These are phyloP conservation scores for Nasalis larvatus DNA, from an alignment of 2,113 vertebrate species.

Conservation along the genomic window DNA sequence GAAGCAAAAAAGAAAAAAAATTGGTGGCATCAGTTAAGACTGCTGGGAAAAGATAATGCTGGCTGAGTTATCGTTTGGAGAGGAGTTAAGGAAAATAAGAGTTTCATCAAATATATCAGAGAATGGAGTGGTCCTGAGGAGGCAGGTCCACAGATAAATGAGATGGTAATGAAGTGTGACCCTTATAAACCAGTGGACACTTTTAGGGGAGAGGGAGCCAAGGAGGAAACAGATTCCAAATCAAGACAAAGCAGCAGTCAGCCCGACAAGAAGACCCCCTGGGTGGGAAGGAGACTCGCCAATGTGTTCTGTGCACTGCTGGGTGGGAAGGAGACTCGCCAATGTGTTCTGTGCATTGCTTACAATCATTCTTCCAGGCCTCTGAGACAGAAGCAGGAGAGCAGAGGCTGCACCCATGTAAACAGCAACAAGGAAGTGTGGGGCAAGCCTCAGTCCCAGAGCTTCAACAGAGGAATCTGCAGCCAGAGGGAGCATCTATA, in stretches of 20 bases:
- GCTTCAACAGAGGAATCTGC: too few relatives aligned
- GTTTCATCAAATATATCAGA: conserved; percentile 45
- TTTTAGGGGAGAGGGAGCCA: neutral
- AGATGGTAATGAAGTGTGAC: conserved; percentile 1
- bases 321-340: conserved; percentile 11
- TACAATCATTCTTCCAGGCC: neutral
- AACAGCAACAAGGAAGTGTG: neutral
- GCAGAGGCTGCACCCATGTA: neutral
- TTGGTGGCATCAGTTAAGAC: conserved; percentile 56
- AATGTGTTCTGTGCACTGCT: neutral
- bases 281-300: conserved; percentile 11
- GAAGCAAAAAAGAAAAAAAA: neutral
- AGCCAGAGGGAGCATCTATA: neutral
- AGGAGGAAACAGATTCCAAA: neutral
- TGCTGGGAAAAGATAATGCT: conserved; percentile 62
- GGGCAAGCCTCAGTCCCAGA: neutral
- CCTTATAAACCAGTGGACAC: conserved; percentile 1
- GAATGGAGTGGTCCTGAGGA: conserved; percentile 9
- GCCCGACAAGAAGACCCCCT: neutral
- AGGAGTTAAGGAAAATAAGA: conserved; percentile 57
- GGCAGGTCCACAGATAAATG: neutral
- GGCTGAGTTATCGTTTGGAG: conserved; percentile 59
- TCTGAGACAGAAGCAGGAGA: neutral
- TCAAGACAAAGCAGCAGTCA: neutral
- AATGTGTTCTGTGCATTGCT: neutral